Evolutionary conservation across 2,888 invertebrate species (phyloP).

Genomic region (Mongoloraphidia duomilia): DNA sequence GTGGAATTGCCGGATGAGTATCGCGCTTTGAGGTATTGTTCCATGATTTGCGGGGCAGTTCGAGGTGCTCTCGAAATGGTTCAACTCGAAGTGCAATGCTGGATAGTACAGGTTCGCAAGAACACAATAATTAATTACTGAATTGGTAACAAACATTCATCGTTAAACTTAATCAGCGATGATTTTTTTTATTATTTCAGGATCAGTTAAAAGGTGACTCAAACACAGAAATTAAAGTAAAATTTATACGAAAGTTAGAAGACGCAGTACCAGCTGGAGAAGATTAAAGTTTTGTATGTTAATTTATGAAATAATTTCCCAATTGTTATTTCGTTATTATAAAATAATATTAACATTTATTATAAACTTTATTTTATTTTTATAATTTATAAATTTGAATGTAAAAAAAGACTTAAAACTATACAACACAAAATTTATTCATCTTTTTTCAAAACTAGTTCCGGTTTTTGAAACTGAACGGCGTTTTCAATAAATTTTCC

Average conservation of each 20-base stretch:
- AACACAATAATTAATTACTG: not conserved
- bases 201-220: constrained; percentile 91
- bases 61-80: constrained; percentile 98
- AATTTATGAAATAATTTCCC: not conserved
- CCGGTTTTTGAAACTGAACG: constrained; percentile 45
- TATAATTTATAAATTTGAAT: not conserved
- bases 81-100: constrained; percentile 86
- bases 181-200: constrained; percentile 31
- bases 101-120: constrained; percentile 61
- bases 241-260: constrained; percentile 87
- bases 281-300: constrained; percentile 46
- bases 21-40: constrained; percentile 76
- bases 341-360: not conserved
- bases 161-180: constrained; percentile 1
- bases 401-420: not conserved
- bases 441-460: constrained; percentile 7
- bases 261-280: constrained; percentile 98
- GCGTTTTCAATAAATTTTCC: constrained; percentile 68
- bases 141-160: not conserved
- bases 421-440: constrained; percentile 9
- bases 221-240: constrained; percentile 85
- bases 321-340: not conserved
- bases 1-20: constrained; percentile 85
- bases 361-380: not conserved
- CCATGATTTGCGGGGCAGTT: constrained; percentile 79